Evolutionary conservation across 2,113 vertebrate species (phyloP).

Genomic region (Salvator merianae): DNA sequence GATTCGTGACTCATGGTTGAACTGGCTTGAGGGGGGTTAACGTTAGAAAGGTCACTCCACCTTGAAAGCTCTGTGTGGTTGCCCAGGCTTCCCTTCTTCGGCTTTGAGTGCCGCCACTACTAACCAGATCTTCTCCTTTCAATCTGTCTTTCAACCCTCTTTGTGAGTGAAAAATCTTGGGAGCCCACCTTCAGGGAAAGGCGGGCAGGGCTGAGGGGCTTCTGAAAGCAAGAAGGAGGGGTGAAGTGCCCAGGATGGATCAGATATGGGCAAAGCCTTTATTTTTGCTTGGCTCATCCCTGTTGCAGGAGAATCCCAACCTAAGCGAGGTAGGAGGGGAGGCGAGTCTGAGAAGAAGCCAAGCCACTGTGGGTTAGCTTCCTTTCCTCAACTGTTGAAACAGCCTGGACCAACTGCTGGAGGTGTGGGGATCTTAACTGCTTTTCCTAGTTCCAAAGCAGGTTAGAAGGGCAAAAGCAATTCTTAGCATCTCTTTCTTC

Average conservation of each 20-base stretch:
- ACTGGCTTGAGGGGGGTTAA: constrained; percentile 57
- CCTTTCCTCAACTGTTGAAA: constrained; percentile 75
- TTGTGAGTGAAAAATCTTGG: neutral
- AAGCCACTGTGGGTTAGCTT: constrained; percentile 43
- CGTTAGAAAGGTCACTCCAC: constrained; percentile 53
- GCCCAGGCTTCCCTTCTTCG: constrained; percentile 40
- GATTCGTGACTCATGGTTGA: constrained; percentile 42
- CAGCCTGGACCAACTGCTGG: constrained; percentile 33
- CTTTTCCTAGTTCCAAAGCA: neutral
- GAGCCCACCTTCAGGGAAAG: constrained; percentile 42
- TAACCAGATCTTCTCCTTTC: neutral
- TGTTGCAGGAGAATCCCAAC: neutral
- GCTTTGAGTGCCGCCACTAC: neutral
- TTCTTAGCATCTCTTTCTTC: no score
- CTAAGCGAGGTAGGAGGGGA: constrained; percentile 1
- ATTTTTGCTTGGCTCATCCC: neutral
- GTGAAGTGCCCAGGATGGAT: constrained; percentile 2
- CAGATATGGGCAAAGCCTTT: constrained; percentile 11
- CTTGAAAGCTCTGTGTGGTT: constrained; percentile 44
- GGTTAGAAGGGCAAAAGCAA: neutral
- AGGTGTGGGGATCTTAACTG: neutral
- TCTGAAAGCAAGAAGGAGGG: constrained; percentile 22
- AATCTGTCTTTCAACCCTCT: constrained; percentile 35
- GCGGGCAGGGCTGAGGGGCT: constrained; percentile 36
- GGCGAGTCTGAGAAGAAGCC: constrained; percentile 17